phyloP scores from a whole-genome alignment of 2,888 invertebrate genomes.

The Ormyrus rosae region DNA sequence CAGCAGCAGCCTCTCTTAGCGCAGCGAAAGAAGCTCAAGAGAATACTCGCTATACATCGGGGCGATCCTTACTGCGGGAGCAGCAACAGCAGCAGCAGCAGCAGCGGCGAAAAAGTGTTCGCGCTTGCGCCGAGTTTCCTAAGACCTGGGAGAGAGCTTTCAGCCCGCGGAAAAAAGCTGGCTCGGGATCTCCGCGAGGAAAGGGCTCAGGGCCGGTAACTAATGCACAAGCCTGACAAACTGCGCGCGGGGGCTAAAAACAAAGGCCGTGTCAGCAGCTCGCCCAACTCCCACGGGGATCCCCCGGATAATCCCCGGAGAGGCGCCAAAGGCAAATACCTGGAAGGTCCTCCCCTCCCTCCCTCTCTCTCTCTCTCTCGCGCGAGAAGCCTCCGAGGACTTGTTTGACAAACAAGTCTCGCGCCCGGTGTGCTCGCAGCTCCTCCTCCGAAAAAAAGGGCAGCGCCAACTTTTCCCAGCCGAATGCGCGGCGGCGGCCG shows the following conservation, averaged over 20 bases:
- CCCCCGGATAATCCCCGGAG: slow-evolving; percentile 59
- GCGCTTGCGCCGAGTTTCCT: not conserved
- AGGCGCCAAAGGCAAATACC: slow-evolving; percentile 44
- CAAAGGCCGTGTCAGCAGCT: slow-evolving; percentile 50
- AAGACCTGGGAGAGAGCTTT: not conserved
- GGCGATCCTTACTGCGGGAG: too few relatives aligned
- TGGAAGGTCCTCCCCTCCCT: slow-evolving; percentile 24
- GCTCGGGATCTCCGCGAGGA: not conserved
- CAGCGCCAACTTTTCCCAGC: slow-evolving; percentile 20
- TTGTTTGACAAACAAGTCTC: slow-evolving; percentile 57
- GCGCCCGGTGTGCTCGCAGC: not conserved
- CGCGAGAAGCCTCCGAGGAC: slow-evolving; percentile 33
- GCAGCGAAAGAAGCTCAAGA: not conserved
- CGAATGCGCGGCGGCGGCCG: not conserved
- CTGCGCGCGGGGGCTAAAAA: slow-evolving; percentile 45
- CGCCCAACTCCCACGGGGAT: slow-evolving; percentile 61
- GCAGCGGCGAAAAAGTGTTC: too few relatives aligned
- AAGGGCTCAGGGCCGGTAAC: slow-evolving; percentile 15
- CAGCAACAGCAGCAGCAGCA: too few relatives aligned
- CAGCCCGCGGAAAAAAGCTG: not conserved
- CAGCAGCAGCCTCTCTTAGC: not conserved
- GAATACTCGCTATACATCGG: too few relatives aligned
- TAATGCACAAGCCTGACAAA: slow-evolving; percentile 49
- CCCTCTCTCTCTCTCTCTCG: not conserved
- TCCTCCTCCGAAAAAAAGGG: slow-evolving; percentile 2